phyloP scores from a whole-genome alignment of 2,113 vertebrate species.

The Vireo altiloquus region DNA sequence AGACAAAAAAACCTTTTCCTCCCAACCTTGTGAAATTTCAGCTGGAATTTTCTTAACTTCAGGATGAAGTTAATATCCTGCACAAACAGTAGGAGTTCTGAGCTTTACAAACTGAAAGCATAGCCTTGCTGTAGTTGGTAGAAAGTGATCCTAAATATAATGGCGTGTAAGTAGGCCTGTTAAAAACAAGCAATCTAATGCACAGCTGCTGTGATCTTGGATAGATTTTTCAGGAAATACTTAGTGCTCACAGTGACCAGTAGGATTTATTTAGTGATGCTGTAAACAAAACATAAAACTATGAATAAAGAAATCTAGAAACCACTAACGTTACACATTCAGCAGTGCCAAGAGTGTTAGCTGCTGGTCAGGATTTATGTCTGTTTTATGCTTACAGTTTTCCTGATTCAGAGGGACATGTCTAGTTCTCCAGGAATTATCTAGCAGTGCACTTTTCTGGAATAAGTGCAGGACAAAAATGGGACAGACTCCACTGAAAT shows the following conservation, averaged over 20 bases:
- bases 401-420: background rate
- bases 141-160: background rate
- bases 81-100: accelerated
- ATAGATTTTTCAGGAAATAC: background rate
- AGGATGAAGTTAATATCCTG: background rate
- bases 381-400: background rate
- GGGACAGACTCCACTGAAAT: background rate
- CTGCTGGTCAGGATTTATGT: background rate
- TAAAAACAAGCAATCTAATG: background rate
- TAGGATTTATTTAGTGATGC: background rate
- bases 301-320: background rate
- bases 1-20: background rate
- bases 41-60: background rate
- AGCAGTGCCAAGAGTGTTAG: background rate
- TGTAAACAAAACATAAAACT: background rate
- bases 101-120: background rate
- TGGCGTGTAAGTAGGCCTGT: background rate
- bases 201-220: background rate
- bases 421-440: background rate
- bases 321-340: accelerated
- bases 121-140: background rate
- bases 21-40: background rate
- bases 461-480: background rate
- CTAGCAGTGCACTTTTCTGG: background rate
- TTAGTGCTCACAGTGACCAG: background rate